Percentiles rank a stretch among this genome's conserved stretches.
Conservation (phyloP, 1,140 invertebrate genomes). For the Leptinotarsa defecta region DNA sequence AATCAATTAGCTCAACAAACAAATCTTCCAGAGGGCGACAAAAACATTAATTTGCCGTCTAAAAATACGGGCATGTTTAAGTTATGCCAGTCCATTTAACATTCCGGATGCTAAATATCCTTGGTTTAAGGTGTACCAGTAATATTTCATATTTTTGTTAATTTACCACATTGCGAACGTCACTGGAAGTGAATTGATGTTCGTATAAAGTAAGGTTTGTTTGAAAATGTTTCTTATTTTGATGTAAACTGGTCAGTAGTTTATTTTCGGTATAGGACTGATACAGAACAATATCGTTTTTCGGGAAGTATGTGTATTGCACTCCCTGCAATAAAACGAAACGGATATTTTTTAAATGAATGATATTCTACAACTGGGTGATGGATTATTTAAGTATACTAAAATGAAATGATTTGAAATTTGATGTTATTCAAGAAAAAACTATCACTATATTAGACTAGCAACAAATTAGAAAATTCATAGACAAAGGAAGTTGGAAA, state of each 20-base stretch:
- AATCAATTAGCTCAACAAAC: constrained; percentile 4
- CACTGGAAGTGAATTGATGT: background rate
- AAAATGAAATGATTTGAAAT: too few relatives aligned
- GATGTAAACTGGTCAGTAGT: background rate
- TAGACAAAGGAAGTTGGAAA: too few relatives aligned
- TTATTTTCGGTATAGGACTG: too few relatives aligned
- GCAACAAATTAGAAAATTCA: too few relatives aligned
- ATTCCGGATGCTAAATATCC: background rate
- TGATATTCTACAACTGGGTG: too few relatives aligned
- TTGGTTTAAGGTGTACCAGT: background rate
- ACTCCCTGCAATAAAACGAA: too few relatives aligned
- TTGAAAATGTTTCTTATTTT: background rate
- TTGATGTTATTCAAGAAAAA: too few relatives aligned
- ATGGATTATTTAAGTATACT: too few relatives aligned
- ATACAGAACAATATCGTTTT: too few relatives aligned
- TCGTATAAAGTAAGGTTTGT: background rate
- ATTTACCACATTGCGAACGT: background rate
- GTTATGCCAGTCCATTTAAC: constrained; percentile 3
- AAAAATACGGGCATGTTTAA: constrained; percentile 1
- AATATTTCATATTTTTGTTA: constrained; percentile 1
- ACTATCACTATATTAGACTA: too few relatives aligned
- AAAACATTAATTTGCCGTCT: background rate
- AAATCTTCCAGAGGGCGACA: background rate
- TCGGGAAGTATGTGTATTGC: too few relatives aligned
- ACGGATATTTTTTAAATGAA: too few relatives aligned